Conservation (phyloP, 2,797 vertebrate species). For the Sciaenops ocellatus region DNA sequence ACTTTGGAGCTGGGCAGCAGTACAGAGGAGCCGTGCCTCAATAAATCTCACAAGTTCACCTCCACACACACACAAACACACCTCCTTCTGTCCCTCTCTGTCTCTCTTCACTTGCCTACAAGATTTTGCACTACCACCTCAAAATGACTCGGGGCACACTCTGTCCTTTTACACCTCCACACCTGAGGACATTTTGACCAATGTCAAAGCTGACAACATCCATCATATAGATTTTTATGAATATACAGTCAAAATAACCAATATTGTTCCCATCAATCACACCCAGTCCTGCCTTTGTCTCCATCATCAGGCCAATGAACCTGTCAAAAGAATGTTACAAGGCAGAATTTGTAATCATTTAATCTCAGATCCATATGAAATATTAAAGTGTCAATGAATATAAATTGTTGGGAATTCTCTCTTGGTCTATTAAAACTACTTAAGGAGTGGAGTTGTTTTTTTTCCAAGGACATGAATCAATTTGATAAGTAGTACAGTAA, state of each 20-base stretch:
- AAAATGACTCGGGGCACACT: neutral
- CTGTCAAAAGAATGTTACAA: constrained; percentile 5
- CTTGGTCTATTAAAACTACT: neutral
- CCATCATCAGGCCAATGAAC: neutral
- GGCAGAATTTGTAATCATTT: neutral
- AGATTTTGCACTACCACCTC: neutral
- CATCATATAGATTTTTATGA: constrained; percentile 14
- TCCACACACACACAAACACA: neutral
- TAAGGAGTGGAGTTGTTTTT: neutral
- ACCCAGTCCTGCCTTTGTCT: neutral
- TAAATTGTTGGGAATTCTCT: neutral
- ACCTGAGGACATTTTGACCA: constrained; percentile 9
- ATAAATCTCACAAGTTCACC: constrained; percentile 21
- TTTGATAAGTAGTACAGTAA: neutral
- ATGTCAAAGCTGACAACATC: constrained; percentile 12
- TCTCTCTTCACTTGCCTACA: neutral
- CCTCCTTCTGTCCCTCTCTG: neutral
- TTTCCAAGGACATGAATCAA: constrained; percentile 19
- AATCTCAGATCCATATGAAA: constrained; percentile 9
- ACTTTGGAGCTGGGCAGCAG: neutral
- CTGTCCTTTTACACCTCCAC: constrained; percentile 3
- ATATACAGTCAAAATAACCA: constrained; percentile 21
- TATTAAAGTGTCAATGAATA: constrained; percentile 32
- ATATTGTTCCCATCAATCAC: constrained; percentile 45
- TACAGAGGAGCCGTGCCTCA: neutral